Evolutionary conservation across 2,113 vertebrate genomes (phyloP), one percentile per base, ranked within the genome.

Genomic region (Microcebus tavaratra): DNA sequence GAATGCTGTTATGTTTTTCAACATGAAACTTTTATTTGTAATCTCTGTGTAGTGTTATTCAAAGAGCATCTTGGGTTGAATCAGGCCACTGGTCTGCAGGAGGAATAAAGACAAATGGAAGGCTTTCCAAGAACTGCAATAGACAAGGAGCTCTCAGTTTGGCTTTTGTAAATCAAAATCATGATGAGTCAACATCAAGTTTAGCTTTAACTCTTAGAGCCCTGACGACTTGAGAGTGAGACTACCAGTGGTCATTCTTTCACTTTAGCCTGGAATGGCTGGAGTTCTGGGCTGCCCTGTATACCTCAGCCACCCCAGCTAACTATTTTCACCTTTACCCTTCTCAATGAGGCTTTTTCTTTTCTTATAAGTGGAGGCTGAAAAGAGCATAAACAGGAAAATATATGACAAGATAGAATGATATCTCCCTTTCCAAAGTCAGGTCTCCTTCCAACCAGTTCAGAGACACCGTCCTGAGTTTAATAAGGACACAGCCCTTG

Each of bases 161-260:
- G 88, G 48, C 85, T 97, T 92, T 94, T 70, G 55, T 95, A 93
- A 75, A 98, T 81, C 89, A 81, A 80, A 96, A 59, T 95, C 88
- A 27, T 72, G 85, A 94, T 86, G 89, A 94, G n/a, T 90, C 91
- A 94, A 90, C 86, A 90, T 57, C 50, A 78, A 63, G 72, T 88
- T 90, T 73, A 55, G 1, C 83, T 94, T 95, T 96, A 94, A 94
- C 84, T 68, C 67, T 75, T 95, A 68, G 67, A 90, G 57, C 76
- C 73, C 68, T 84, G 78, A 72, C 17, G 55, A 67, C 72, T 85
- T 84, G 78, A 18, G 75, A 68, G 48, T 87, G 89, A 92, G 83
- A 78, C 42, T 50, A 27, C 57, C 21, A 70, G 45, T 73, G 11
- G 1, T 34, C 68, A 89, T 45, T 87, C 70, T 63, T 73, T 83